Evolutionary conservation across 2,888 invertebrate genomes (phyloP), one percentile per base, ranked within the genome.

Genomic region (Hecatera dysodea): DNA sequence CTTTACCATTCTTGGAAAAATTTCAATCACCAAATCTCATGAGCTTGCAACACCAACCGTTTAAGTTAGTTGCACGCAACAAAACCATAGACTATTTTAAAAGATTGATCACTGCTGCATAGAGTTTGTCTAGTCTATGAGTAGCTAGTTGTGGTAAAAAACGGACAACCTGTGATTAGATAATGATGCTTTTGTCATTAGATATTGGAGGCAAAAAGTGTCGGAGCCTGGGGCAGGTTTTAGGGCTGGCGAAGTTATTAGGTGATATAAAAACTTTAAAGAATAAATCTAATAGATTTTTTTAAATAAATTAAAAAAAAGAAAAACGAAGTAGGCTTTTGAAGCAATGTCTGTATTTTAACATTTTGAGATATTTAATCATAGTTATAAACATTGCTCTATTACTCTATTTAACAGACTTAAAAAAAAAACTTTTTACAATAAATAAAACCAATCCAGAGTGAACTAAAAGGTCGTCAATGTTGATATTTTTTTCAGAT

Each of bases 121-220:
- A 67, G 59, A 72, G 72, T 72, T 67, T 70, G 22, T 50, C 53
- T 70, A 65, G 70, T 62, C 69, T 83, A 79, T 74, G 77, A 66
- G 78, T 85, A 83, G 82, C 84, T 77, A 78, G 84, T 79, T 70
- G 78, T 80, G 72, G 80, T 81, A 85, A 92, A 92, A 92, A 92
- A 90, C 88, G 79, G 90, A 89, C 89, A 87, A 89, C 82, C 87
- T 78, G 81, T 92, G 92, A 93, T 93, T 92, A 92, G 93, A 93
- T 93, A 94, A 93, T 93, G 89, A 93, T 86, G 89, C 90, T 90
- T 93, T 93, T 93, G 94, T 94, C 92, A 92, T 93, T 92, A 92
- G 90, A 91, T 90, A 91, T 90, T 79, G 88, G 88, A 90, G 88
- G 92, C 88, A 93, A 93, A 93, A 93, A 93, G 89, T 91, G 90